Conservation (phyloP, 2,888 invertebrate genomes). For the Tipula lateralis region DNA sequence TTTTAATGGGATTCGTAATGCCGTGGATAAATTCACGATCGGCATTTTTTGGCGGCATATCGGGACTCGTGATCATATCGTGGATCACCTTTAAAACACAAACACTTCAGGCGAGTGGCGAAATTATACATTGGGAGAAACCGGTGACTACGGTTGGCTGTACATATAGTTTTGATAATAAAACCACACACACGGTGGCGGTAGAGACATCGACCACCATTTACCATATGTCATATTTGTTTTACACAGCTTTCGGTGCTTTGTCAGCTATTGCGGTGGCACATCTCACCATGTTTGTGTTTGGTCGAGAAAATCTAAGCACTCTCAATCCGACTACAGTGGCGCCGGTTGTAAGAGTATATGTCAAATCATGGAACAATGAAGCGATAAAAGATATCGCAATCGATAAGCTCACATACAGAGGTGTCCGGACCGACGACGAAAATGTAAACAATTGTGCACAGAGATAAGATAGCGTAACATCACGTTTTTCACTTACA, state of each 20-base stretch:
- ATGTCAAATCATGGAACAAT: background rate
- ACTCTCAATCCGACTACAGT: background rate
- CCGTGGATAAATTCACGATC: conserved; percentile 65
- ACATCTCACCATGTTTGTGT: background rate
- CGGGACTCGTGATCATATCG: conserved; percentile 59
- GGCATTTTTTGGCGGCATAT: conserved; percentile 61
- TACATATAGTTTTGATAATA: conserved; percentile 40
- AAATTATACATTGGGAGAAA: conserved; percentile 54
- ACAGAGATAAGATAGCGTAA: background rate
- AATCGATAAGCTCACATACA: background rate
- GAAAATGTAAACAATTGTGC: no score
- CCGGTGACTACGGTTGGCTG: conserved; percentile 53
- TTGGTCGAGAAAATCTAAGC: background rate
- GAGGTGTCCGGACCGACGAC: background rate
- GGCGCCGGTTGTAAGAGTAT: background rate
- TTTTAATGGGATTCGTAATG: conserved; percentile 60
- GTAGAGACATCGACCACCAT: background rate
- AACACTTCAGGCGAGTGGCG: conserved; percentile 59
- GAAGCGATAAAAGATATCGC: background rate
- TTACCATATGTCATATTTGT: conserved; percentile 19
- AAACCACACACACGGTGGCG: background rate
- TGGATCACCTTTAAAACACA: conserved; percentile 60
- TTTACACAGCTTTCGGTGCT: background rate
- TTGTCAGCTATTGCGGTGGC: background rate
- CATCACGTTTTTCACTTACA: background rate